Conservation (phyloP, 37 sponge, comb jelly and placozoan species). For the Ianthella basta region DNA sequence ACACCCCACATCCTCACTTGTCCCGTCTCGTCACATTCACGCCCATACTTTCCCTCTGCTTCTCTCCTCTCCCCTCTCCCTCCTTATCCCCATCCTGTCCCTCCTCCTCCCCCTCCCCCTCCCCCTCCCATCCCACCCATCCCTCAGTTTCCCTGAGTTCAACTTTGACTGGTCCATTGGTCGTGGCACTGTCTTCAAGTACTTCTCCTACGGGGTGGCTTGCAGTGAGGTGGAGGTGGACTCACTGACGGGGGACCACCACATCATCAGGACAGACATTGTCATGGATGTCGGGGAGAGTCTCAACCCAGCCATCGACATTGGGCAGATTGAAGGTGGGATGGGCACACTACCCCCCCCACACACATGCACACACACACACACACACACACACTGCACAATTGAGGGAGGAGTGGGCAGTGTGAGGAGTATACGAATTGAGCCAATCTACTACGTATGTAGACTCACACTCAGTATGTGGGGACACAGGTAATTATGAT, state of each 20-base stretch:
- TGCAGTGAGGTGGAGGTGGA: slow-evolving; percentile 85
- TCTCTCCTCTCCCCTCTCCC: too few species aligned
- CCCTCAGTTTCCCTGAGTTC: too few species aligned
- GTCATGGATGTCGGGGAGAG: slow-evolving; percentile 87
- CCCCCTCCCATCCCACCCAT: too few species aligned
- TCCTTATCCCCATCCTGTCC: too few species aligned
- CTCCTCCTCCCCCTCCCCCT: too few species aligned
- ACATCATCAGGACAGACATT: slow-evolving; percentile 64
- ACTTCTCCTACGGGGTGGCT: slow-evolving; percentile 77
- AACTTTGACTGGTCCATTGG: slow-evolving; percentile 64
- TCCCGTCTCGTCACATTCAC: too few species aligned
- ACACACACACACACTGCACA: not conserved
- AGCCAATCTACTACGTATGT: not conserved
- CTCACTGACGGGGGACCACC: slow-evolving; percentile 73
- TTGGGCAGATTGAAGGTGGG: slow-evolving; percentile 73
- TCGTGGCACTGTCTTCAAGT: slow-evolving; percentile 54
- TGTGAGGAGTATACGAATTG: not conserved
- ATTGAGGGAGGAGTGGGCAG: too few species aligned
- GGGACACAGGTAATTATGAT: slow-evolving; percentile 36
- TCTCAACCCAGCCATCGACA: slow-evolving; percentile 88
- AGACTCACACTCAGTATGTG: not conserved
- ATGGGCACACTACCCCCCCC: not conserved
- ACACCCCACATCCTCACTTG: not conserved
- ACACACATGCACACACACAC: not conserved
- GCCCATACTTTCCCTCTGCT: too few species aligned